Base-by-base conservation (phyloP, 2,888 invertebrate species). In the Lottia scabra region DNA sequence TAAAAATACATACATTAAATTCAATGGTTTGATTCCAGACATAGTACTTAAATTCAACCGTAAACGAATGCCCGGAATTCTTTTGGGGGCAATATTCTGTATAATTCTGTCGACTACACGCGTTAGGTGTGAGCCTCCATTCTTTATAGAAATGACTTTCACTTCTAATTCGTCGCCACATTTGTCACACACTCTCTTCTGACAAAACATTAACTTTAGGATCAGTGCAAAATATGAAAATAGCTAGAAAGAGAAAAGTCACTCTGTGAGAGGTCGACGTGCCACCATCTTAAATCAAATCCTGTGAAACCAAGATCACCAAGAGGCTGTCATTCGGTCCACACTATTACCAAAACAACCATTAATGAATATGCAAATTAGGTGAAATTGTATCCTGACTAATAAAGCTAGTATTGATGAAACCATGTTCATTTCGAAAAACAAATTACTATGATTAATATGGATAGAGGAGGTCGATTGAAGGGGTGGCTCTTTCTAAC, bases 381-480 rank as follows among this genome's bases (percentile, higher is more conserved):
- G 23, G 19, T 56, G 56, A 56, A 56, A 56, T 56, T 19, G 19
- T 23, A 56, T 56, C 56, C 56, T 23, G 19, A 56, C 19, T 56
- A 56, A 56, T 56, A 56, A 23, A 10, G 19, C 23, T 13, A 23
- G 19, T 56, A 56, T 56, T 56, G 56, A 56, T 56, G 56, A 56
- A 56, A 56, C 23, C 56, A 56, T 56, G 56, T 56, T 56, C 56
- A 19, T 56, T 56, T 56, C 56, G 19, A 56, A 56, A 56, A 56
- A 56, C 56, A 56, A 56, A 56, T 56, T 56, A 56, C 56, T 56
- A 23, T 56, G 19, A 56, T 56, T 56, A 56, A 56, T 56, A 56
- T 23, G 19, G 19, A 23, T 19, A 23, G 23, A 56, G 56, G 56
- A 23, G 56, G 56, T 56, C 56, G 56, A 56, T 56, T 56, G 23